These are phyloP conservation scores for Microdon myrmicae DNA, from an alignment of 2,888 invertebrate genomes.

Conservation along the genomic window DNA sequence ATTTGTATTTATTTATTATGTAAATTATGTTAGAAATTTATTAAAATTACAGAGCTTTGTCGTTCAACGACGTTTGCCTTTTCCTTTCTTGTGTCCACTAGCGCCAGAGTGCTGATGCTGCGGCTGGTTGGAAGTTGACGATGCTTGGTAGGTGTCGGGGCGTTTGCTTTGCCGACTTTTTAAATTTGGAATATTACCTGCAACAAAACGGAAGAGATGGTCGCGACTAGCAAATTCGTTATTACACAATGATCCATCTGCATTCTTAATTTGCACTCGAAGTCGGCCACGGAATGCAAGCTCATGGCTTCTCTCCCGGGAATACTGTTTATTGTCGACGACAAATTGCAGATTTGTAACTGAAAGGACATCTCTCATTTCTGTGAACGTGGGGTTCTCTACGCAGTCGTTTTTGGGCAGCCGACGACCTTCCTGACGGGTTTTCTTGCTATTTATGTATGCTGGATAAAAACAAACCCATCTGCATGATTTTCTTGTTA, in stretches of 20 bases:
- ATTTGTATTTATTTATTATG: slow-evolving; percentile 40
- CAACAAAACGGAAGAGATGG: slow-evolving; percentile 80
- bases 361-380: slow-evolving; percentile 91
- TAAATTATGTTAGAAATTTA: slow-evolving; percentile 24
- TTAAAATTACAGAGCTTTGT: slow-evolving; percentile 18
- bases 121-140: slow-evolving; percentile 16
- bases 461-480: slow-evolving; percentile 98
- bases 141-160: slow-evolving; percentile 50
- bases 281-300: slow-evolving; percentile 85
- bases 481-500: too few relatives aligned
- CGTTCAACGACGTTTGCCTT: slow-evolving; percentile 62
- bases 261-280: slow-evolving; percentile 90
- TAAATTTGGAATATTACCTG: slow-evolving; percentile 88
- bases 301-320: slow-evolving; percentile 92
- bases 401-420: slow-evolving; percentile 87
- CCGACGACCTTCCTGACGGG: slow-evolving; percentile 87
- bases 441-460: slow-evolving; percentile 94
- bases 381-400: slow-evolving; percentile 94
- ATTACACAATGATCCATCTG: slow-evolving; percentile 82
- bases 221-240: slow-evolving; percentile 79
- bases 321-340: slow-evolving; percentile 92
- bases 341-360: slow-evolving; percentile 85
- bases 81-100: slow-evolving; percentile 62
- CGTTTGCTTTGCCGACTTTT: slow-evolving; percentile 76
- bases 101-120: slow-evolving; percentile 35